Evolutionary conservation across 2,113 vertebrate species (phyloP).

Genomic region (Falcunculus frontatus): DNA sequence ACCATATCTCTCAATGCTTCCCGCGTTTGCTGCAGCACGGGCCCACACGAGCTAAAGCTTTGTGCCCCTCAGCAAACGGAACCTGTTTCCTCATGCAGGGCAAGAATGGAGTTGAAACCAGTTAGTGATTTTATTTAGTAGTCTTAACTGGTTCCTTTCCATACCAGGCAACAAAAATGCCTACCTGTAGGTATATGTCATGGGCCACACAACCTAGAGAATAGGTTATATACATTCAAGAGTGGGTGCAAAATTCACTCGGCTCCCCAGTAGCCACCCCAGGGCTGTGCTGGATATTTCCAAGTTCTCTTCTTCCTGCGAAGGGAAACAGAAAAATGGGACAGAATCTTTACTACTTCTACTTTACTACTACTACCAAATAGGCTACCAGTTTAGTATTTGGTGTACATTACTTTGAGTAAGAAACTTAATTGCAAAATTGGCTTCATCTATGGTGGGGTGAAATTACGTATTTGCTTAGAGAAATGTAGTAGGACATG

Average conservation of each 20-base stretch:
- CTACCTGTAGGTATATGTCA: rapidly evolving
- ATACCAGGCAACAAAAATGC: not conserved
- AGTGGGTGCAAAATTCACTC: not conserved
- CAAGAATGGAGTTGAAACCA: not conserved
- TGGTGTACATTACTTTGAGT: not conserved
- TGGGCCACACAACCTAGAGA: not conserved
- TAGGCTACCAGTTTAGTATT: not conserved
- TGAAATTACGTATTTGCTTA: not conserved
- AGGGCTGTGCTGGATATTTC: not conserved
- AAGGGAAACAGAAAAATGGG: not conserved
- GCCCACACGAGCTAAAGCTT: not conserved
- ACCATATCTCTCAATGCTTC: not conserved
- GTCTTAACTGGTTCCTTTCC: not conserved
- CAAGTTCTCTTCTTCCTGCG: not conserved
- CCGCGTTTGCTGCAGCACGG: not conserved
- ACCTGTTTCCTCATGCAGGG: not conserved
- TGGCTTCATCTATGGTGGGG: not conserved
- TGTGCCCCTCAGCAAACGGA: not conserved
- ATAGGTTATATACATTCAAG: not conserved
- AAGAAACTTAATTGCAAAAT: not conserved
- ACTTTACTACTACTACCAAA: not conserved
- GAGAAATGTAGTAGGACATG: not conserved
- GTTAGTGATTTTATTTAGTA: not conserved
- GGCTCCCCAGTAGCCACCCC: not conserved
- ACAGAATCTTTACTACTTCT: not conserved